Percentiles rank a stretch among this genome's conserved stretches.
These are phyloP conservation scores for Aricia artaxerxes DNA, from an alignment of 2,888 invertebrate genomes.

Conservation along the genomic window DNA sequence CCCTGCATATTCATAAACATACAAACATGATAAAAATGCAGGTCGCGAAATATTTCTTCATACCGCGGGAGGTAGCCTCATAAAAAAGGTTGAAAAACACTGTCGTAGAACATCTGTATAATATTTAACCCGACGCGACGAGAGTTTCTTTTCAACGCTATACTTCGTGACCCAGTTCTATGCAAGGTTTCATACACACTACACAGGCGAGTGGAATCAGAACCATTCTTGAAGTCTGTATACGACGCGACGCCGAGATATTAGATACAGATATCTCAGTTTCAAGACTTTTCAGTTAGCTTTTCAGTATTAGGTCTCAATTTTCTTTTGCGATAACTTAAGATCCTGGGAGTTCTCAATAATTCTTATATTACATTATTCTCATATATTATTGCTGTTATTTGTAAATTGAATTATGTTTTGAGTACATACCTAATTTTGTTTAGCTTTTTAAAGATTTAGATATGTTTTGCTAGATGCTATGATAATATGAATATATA, in stretches of 20 bases:
- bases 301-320: not conserved
- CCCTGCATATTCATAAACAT: no score
- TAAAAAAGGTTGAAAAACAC: no score
- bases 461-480: no score
- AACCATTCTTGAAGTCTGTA: constrained; percentile 11
- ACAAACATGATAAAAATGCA: no score
- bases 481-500: no score
- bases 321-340: not conserved
- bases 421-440: no score
- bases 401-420: no score
- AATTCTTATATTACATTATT: no score
- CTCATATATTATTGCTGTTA: no score
- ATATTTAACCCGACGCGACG: constrained; percentile 25
- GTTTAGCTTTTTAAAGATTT: no score
- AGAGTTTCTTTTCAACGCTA: constrained; percentile 31
- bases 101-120: constrained; percentile 11
- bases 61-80: no score
- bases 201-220: constrained; percentile 28
- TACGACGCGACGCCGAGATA: constrained; percentile 8
- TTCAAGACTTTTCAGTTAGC: constrained; percentile 3
- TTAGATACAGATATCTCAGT: constrained; percentile 8
- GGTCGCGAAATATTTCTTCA: no score
- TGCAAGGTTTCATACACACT: constrained; percentile 27
- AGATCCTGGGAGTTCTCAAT: not conserved
- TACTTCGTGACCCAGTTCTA: constrained; percentile 33